These are phyloP conservation scores for Macropodus opercularis DNA, from an alignment of 2,797 vertebrate species.

Conservation along the genomic window DNA sequence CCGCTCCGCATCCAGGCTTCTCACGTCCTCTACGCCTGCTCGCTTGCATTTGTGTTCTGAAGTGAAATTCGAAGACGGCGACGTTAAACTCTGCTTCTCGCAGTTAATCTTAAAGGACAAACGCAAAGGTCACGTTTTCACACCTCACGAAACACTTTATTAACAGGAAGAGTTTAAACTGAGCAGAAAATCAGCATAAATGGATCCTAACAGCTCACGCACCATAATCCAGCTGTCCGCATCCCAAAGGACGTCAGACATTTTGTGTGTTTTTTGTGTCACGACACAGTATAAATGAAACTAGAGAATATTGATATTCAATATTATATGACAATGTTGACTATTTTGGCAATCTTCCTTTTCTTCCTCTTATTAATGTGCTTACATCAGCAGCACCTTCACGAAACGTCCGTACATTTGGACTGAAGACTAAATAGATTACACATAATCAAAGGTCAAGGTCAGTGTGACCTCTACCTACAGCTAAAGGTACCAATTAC, in stretches of 20 bases:
- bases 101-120: conserved; percentile 27
- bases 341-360: no score
- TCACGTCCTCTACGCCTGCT: not conserved
- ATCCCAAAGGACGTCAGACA: conserved; percentile 1
- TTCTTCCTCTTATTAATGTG: no score
- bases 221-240: conserved; percentile 45
- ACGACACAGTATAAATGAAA: no score
- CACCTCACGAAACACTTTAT: conserved; percentile 41
- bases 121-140: conserved; percentile 53
- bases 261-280: no score
- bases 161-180: conserved; percentile 40
- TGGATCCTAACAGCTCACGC: conserved; percentile 19
- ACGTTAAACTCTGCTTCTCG: not conserved
- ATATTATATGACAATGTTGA: no score
- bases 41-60: not conserved
- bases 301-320: no score
- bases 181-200: conserved; percentile 41
- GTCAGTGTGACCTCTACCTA: no score
- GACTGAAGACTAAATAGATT: no score
- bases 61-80: not conserved
- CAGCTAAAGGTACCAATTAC: no score
- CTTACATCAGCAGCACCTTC: no score
- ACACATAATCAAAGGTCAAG: no score
- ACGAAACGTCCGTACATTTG: no score
- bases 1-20: not conserved